A percentile compares a stretch with the other conserved stretches of the same genome.
These are phyloP conservation scores for Catocala sponsa DNA, from an alignment of 2,888 invertebrate genomes.

Conservation along the genomic window DNA sequence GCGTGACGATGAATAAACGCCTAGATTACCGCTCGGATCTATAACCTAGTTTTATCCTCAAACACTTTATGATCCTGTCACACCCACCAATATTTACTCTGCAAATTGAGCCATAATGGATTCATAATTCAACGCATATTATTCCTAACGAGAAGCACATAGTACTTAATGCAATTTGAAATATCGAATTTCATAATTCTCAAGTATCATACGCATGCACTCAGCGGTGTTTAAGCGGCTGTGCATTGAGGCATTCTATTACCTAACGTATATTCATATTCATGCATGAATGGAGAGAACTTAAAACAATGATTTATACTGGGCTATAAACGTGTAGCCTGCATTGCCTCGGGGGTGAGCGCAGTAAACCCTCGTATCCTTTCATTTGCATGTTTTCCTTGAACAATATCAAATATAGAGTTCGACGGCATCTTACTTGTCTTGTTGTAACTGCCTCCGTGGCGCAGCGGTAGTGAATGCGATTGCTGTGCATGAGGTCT, in stretches of 20 bases:
- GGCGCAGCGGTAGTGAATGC: too few species aligned
- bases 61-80: conserved; percentile 11
- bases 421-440: conserved; percentile 52
- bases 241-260: conserved; percentile 51
- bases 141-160: conserved; percentile 20
- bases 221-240: conserved; percentile 47
- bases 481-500: too few species aligned
- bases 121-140: conserved; percentile 25
- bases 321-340: conserved; percentile 35
- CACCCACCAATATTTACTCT: conserved; percentile 15
- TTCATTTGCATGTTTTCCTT: conserved; percentile 82
- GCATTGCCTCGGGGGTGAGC: conserved; percentile 36
- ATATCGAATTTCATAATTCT: conserved; percentile 41
- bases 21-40: conserved; percentile 51
- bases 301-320: conserved; percentile 59
- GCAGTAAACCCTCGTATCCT: conserved; percentile 64
- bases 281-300: conserved; percentile 47
- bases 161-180: conserved; percentile 16
- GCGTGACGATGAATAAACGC: conserved; percentile 79
- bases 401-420: conserved; percentile 75
- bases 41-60: conserved; percentile 42
- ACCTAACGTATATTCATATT: conserved; percentile 52
- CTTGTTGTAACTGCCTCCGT: too few species aligned
- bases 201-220: conserved; percentile 27
- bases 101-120: conserved; percentile 18